Conservation (phyloP, 2,888 invertebrate genomes). For the Xanthia togata region DNA sequence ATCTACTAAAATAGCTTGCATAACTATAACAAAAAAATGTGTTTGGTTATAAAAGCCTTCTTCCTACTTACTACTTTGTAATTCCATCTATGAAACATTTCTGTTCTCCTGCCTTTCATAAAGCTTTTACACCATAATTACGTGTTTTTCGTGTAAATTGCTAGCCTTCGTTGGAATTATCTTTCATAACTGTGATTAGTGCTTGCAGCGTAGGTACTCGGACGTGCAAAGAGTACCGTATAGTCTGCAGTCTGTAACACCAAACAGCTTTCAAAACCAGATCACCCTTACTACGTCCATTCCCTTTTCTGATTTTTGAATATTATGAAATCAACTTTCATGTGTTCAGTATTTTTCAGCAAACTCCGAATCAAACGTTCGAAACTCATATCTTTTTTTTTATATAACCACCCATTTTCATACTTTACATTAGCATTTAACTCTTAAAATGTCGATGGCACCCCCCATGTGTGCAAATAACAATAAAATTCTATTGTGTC, state of each 20-base stretch:
- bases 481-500: too few species aligned
- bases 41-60: background rate
- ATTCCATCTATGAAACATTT: conserved; percentile 28
- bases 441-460: too few species aligned
- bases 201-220: conserved; percentile 48
- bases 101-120: conserved; percentile 46
- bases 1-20: conserved; percentile 55
- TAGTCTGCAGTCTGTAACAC: conserved; percentile 35
- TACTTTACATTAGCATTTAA: too few species aligned
- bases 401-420: background rate
- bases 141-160: conserved; percentile 62
- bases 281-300: conserved; percentile 50
- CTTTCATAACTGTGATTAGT: conserved; percentile 63
- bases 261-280: conserved; percentile 61
- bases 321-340: background rate
- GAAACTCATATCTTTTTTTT: background rate
- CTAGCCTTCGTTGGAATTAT: conserved; percentile 57
- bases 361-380: background rate
- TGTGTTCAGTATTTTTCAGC: conserved; percentile 1
- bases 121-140: conserved; percentile 56
- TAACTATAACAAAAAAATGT: background rate
- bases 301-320: conserved; percentile 24
- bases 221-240: conserved; percentile 57
- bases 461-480: too few species aligned
- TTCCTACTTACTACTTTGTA: background rate